Conservation (phyloP, 2,797 vertebrate species). For the Enteromius paludinosus region DNA sequence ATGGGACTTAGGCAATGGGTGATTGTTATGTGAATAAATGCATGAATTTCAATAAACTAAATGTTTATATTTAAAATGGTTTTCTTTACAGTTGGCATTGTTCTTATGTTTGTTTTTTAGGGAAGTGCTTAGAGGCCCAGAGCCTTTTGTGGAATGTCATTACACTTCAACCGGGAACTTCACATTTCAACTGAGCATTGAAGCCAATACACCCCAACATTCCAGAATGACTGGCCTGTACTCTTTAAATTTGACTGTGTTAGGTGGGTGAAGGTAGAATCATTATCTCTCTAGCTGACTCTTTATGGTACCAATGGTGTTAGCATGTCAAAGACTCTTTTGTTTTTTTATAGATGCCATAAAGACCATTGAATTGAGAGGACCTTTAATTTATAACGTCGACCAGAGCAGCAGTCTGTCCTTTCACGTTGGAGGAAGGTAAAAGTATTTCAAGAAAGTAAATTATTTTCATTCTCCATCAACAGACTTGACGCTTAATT, state of each 20-base stretch:
- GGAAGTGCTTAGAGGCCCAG: slow-evolving; percentile 78
- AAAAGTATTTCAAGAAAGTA: too few relatives aligned
- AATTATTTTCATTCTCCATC: too few relatives aligned
- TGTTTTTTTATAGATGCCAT: slow-evolving; percentile 80
- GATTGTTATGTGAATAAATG: slow-evolving; percentile 26
- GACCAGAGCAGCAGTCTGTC: slow-evolving; percentile 79
- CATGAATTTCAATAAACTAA: background rate
- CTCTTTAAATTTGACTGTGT: slow-evolving; percentile 77
- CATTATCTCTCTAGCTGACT: background rate
- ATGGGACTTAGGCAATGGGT: slow-evolving; percentile 91
- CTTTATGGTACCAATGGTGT: background rate
- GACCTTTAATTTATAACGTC: slow-evolving; percentile 76
- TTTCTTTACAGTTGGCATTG: background rate
- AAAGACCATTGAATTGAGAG: slow-evolving; percentile 79
- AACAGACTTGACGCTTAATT: background rate
- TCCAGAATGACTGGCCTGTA: slow-evolving; percentile 78
- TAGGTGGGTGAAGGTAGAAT: slow-evolving; percentile 69
- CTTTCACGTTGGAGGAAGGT: slow-evolving; percentile 89
- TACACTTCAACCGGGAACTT: slow-evolving; percentile 79
- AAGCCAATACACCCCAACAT: slow-evolving; percentile 69
- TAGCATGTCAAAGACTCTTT: slow-evolving; percentile 3
- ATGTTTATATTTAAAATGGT: background rate
- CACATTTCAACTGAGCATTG: slow-evolving; percentile 78
- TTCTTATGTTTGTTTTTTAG: slow-evolving; percentile 64
- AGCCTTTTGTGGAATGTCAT: slow-evolving; percentile 78